A percentile compares a stretch with the other conserved stretches of the same genome.
phyloP scores from a whole-genome alignment of 2,113 vertebrate genomes.

The Chaenocephalus aceratus region DNA sequence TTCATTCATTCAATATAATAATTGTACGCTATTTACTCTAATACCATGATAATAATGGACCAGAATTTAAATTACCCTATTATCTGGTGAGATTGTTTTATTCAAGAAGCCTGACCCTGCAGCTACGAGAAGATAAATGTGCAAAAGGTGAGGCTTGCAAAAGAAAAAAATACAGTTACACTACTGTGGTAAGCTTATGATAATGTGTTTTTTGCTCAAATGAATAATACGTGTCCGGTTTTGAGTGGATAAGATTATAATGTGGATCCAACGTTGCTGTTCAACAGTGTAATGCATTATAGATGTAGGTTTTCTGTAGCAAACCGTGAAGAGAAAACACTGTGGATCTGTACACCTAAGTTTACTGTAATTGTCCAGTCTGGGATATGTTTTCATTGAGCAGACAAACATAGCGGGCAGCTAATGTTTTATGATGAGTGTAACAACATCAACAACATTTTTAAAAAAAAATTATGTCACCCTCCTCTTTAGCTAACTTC shows the following conservation, averaged over 20 bases:
- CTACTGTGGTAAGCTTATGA: background rate
- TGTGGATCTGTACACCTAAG: background rate
- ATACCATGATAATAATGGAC: constrained; percentile 35
- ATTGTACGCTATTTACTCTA: constrained; percentile 46
- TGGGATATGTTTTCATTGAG: constrained; percentile 14
- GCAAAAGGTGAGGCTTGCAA: background rate
- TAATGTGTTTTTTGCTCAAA: constrained; percentile 17
- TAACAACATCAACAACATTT: constrained; percentile 24
- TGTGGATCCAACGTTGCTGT: background rate
- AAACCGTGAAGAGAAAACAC: background rate
- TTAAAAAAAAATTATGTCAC: constrained; percentile 17
- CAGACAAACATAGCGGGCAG: constrained; percentile 1
- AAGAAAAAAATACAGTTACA: too few species aligned
- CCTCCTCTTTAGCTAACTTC: constrained; percentile 19
- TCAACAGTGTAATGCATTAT: background rate
- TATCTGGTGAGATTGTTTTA: constrained; percentile 29
- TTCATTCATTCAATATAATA: constrained; percentile 33
- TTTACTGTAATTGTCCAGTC: background rate
- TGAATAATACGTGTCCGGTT: constrained; percentile 1
- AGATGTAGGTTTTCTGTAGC: constrained; percentile 8
- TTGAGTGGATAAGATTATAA: background rate
- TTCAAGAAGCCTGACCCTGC: constrained; percentile 30
- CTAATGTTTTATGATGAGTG: constrained; percentile 27
- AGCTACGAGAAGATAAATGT: constrained; percentile 17
- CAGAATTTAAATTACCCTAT: constrained; percentile 46